These are phyloP conservation scores for Tringa solitaria DNA, from an alignment of 2,113 vertebrate genomes.

Conservation along the genomic window DNA sequence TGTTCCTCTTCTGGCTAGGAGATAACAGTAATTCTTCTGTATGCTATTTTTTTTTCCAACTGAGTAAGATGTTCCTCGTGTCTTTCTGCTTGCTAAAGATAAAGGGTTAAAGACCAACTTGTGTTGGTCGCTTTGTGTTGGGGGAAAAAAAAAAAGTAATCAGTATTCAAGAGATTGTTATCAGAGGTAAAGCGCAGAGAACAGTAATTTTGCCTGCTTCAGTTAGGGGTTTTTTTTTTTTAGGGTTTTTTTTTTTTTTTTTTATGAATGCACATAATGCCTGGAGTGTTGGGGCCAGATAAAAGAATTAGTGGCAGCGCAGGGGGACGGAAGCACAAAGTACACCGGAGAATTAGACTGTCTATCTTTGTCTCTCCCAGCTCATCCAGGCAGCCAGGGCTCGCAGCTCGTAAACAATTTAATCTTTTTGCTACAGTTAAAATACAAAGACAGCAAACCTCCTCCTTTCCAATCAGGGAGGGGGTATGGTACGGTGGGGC, in stretches of 20 bases:
- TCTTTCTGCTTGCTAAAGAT: slow-evolving; percentile 99
- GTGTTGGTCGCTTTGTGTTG: slow-evolving; percentile 87
- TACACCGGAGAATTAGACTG: slow-evolving; percentile 96
- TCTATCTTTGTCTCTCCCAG: slow-evolving; percentile 96
- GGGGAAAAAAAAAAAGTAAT: slow-evolving; percentile 79
- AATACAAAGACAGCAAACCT: slow-evolving; percentile 82
- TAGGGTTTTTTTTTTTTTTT: slow-evolving; percentile 48
- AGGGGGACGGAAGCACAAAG: slow-evolving; percentile 79
- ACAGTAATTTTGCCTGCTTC: slow-evolving; percentile 88
- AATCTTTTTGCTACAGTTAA: slow-evolving; percentile 97
- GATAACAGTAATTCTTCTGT: slow-evolving; percentile 99
- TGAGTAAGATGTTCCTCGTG: slow-evolving; percentile 88
- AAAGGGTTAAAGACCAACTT: slow-evolving; percentile 99
- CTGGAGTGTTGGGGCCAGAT: slow-evolving; percentile 98
- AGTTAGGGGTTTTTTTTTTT: slow-evolving; percentile 60
- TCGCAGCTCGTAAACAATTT: slow-evolving; percentile 97
- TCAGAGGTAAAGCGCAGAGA: slow-evolving; percentile 87
- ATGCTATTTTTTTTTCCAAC: slow-evolving; percentile 83
- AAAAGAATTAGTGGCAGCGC: slow-evolving; percentile 98
- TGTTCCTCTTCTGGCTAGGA: slow-evolving; percentile 93
- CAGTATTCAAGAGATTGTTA: slow-evolving; percentile 98
- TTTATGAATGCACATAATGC: slow-evolving; percentile 92
- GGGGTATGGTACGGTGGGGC: background rate
- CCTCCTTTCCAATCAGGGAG: slow-evolving; percentile 66
- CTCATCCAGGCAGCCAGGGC: slow-evolving; percentile 92